phyloP scores from a whole-genome alignment of 2,113 vertebrate genomes.

The Noturus placidus region DNA sequence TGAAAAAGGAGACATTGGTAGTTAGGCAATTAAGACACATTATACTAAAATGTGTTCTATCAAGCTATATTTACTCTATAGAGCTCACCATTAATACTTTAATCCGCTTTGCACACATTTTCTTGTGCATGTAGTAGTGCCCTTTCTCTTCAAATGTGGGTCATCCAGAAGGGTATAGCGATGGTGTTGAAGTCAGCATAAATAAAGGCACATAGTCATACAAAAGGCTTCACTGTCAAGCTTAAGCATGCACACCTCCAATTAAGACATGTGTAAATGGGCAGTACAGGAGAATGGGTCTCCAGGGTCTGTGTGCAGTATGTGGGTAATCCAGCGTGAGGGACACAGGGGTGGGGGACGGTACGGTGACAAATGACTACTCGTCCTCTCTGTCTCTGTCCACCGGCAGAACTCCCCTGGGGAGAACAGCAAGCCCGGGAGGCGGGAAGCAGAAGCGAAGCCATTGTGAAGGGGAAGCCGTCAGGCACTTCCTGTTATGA shows the following conservation, averaged over 20 bases:
- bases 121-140: not conserved
- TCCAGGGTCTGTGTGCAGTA: conserved; percentile 25
- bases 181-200: conserved; percentile 28
- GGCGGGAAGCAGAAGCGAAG: conserved; percentile 96
- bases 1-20: not conserved
- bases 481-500: conserved; percentile 99
- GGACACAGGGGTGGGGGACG: conserved; percentile 50
- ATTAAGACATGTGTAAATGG: conserved; percentile 34
- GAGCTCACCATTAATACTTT: not conserved
- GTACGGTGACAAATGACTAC: conserved; percentile 55
- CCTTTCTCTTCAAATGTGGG: not conserved
- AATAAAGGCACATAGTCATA: conserved; percentile 24
- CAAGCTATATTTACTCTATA: not conserved
- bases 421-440: conserved; percentile 79
- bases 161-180: conserved; percentile 1
- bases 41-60: not conserved
- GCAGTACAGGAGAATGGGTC: conserved; percentile 26
- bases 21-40: not conserved
- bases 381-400: conserved; percentile 76
- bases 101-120: not conserved
- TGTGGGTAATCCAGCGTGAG: conserved; percentile 37
- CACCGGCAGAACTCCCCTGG: conserved; percentile 68
- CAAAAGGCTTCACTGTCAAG: conserved; percentile 14
- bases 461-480: conserved; percentile 99
- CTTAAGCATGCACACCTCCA: conserved; percentile 23